phyloP scores from a whole-genome alignment of 1,140 invertebrate species.

The Hylaeus anthracinus region DNA sequence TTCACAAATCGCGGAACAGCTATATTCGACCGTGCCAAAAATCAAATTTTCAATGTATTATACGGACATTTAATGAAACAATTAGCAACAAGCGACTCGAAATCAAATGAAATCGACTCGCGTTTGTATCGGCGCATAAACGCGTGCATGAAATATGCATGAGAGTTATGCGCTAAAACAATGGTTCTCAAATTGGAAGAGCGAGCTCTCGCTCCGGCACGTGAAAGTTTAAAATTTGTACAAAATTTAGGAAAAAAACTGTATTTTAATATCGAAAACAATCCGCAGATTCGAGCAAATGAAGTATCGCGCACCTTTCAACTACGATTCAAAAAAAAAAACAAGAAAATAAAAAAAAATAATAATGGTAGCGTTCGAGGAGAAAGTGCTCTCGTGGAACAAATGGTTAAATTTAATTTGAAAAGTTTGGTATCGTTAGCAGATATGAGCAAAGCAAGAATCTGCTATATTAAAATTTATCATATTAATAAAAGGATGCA shows the following conservation, averaged over 20 bases:
- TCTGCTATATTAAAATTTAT: no score
- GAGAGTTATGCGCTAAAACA: background rate
- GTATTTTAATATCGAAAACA: no score
- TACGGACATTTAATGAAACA: background rate
- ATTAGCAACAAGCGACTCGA: background rate
- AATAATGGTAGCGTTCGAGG: no score
- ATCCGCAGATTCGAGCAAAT: no score
- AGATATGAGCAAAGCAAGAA: no score
- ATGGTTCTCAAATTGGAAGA: background rate
- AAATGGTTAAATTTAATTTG: no score
- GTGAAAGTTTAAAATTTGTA: background rate
- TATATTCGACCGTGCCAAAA: background rate
- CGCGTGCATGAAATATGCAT: slow-evolving; percentile 8
- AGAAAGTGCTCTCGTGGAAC: no score
- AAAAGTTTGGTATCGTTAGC: no score
- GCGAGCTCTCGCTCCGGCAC: background rate
- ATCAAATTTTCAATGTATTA: background rate
- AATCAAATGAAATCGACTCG: slow-evolving; percentile 6
- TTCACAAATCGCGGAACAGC: background rate
- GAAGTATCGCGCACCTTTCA: no score
- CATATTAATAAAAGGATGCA: no score
- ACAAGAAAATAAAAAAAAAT: no score
- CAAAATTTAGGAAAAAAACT: background rate
- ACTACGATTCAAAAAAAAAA: no score
- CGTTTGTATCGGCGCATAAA: slow-evolving; percentile 9